Evolutionary conservation across 2,113 vertebrate species (phyloP).

Genomic region (Ploceus nigricollis): DNA sequence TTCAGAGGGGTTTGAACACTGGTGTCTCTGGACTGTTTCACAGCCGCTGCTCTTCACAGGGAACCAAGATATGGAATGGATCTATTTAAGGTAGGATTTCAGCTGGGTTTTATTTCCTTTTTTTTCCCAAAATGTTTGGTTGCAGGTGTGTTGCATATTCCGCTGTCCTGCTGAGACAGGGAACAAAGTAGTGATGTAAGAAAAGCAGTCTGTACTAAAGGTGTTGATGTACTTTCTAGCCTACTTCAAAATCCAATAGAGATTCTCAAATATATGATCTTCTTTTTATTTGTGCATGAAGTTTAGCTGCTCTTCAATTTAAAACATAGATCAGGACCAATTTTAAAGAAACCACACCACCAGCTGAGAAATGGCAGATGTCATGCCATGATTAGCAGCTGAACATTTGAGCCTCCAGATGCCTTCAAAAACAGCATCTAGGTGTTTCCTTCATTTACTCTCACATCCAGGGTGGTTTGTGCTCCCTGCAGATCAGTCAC

Average conservation of each 20-base stretch:
- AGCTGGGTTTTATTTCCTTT: background rate
- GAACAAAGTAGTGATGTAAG: background rate
- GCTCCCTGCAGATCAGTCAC: background rate
- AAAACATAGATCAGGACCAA: background rate
- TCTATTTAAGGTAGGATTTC: constrained; percentile 31
- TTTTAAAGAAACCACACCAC: background rate
- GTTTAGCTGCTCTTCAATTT: background rate
- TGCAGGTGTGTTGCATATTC: background rate
- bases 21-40: background rate
- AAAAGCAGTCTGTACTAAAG: background rate
- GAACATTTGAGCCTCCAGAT: background rate
- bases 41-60: background rate
- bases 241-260: background rate
- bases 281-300: background rate
- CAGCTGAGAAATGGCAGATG: background rate
- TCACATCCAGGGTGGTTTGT: background rate
- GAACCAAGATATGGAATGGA: background rate
- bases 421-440: background rate
- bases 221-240: background rate
- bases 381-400: background rate
- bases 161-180: background rate
- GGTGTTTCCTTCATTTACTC: background rate
- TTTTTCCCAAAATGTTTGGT: background rate
- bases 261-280: background rate
- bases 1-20: background rate